phyloP scores from a whole-genome alignment of 2,113 vertebrate genomes.

The Salvator merianae region DNA sequence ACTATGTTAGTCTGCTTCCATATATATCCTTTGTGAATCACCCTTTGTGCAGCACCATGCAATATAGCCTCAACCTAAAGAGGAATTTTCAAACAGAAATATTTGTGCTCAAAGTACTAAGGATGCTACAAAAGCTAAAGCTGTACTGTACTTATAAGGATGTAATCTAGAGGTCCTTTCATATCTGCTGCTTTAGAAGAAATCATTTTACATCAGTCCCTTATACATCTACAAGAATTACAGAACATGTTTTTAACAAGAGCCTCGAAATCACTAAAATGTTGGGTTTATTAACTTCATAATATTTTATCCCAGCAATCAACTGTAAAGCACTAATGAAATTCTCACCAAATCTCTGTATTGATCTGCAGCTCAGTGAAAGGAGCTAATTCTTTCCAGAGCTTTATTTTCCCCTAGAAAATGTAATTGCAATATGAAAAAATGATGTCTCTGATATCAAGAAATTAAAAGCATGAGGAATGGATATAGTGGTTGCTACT shows the following conservation, averaged over 20 bases:
- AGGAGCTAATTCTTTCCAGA: background rate
- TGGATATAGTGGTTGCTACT: background rate
- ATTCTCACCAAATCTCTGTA: background rate
- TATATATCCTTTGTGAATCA: background rate
- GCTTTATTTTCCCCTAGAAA: background rate
- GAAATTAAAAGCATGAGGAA: background rate
- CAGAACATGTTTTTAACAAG: slow-evolving; percentile 18
- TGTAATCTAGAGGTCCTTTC: slow-evolving; percentile 41
- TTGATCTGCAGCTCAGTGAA: background rate
- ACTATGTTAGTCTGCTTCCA: slow-evolving; percentile 41
- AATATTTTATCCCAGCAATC: background rate
- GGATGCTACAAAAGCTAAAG: slow-evolving; percentile 32
- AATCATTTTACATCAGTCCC: slow-evolving; percentile 37
- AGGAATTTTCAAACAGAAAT: background rate
- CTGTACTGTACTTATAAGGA: slow-evolving; percentile 57
- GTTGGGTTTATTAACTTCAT: background rate
- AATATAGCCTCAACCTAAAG: background rate
- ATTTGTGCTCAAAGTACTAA: slow-evolving; percentile 48
- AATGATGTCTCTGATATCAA: background rate
- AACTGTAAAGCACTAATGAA: background rate
- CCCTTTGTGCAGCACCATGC: background rate
- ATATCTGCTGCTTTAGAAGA: slow-evolving; percentile 41
- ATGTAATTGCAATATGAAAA: background rate
- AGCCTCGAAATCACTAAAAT: background rate
- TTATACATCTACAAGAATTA: slow-evolving; percentile 18